Evolutionary conservation across 2,888 invertebrate species (phyloP), one percentile per base, ranked within the genome.

Genomic region (Luperina testacea): DNA sequence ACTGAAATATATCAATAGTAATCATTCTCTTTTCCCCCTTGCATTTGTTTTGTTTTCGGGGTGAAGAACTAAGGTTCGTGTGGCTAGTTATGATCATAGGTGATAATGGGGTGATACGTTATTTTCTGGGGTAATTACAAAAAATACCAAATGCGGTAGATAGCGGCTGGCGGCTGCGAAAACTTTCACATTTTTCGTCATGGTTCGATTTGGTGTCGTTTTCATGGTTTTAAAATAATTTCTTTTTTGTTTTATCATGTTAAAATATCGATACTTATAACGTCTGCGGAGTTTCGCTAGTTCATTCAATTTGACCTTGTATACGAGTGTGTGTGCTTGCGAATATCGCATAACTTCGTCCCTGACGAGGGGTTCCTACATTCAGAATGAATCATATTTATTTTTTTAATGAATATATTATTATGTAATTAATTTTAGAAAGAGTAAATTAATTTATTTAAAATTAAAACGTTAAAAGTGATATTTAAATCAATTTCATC

Each of bases 1-100:
- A 68, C 78, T 78, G 86, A 84, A 85, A 85, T 86, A 85, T 84
- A 85, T 85, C 83, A 83, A 85, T 83, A 80, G 86, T 86, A 76
- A 86, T 86, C 72, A 70, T 85, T 85, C 75, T 80, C 61, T 51
- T 69, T 76, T 78, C 20, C 76, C 79, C 82, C 63, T 74, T 72
- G 67, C 51, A 74, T 79, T 84, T 82, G 76, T 80, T 82, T 72
- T 70, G 69, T 63, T 82, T 75, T 77, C 63, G 57, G 65, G 48
- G 59, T 68, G 45, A 38, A 24, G 7, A 73, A 77, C 69, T 81
- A 38, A 24, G 20, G 13, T 71, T 77, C 1, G 24, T 59, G 75
- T 70, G 20, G 42, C 9, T 53, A 15, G 53, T 27, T 27, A 65
- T 59, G 61, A n/a, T 48, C 27, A 7, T 53, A 48, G 51, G 61